phyloP scores from a whole-genome alignment of 2,113 vertebrate genomes.

The Gadus chalcogrammus region DNA sequence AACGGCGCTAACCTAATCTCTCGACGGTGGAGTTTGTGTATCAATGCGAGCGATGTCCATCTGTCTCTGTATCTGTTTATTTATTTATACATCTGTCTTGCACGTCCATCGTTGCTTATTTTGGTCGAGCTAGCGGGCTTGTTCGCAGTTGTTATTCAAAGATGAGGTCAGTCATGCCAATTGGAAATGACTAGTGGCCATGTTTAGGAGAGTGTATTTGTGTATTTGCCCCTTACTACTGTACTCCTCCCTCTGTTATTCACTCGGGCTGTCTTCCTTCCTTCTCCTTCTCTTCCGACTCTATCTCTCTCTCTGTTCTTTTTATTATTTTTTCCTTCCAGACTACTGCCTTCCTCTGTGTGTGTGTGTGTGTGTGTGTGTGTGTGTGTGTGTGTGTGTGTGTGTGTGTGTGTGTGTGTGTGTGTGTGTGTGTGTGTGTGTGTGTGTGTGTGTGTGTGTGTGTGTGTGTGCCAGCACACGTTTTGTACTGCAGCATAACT shows the following conservation, averaged over 20 bases:
- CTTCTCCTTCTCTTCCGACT: background rate
- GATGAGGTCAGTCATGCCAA: no score
- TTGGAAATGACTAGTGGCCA: no score
- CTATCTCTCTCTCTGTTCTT: conserved; percentile 34
- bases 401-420: background rate
- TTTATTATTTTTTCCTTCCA: conserved; percentile 24
- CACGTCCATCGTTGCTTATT: no score
- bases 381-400: conserved; percentile 26
- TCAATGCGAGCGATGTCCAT: background rate
- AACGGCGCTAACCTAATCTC: background rate
- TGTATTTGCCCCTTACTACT: background rate
- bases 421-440: conserved; percentile 36
- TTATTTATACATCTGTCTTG: no score
- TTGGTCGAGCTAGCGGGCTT: no score
- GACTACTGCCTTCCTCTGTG: background rate
- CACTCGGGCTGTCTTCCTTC: background rate
- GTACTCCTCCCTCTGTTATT: background rate
- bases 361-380: conserved; percentile 35
- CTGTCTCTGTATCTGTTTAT: no score
- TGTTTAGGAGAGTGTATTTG: background rate
- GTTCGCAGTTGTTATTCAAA: no score
- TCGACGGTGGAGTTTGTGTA: conserved; percentile 41
- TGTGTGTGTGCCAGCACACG: background rate
- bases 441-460: conserved; percentile 45
- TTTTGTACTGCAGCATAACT: background rate